Evolutionary conservation across 2,113 vertebrate genomes (phyloP).

Genomic region (Manacus vitellinus): DNA sequence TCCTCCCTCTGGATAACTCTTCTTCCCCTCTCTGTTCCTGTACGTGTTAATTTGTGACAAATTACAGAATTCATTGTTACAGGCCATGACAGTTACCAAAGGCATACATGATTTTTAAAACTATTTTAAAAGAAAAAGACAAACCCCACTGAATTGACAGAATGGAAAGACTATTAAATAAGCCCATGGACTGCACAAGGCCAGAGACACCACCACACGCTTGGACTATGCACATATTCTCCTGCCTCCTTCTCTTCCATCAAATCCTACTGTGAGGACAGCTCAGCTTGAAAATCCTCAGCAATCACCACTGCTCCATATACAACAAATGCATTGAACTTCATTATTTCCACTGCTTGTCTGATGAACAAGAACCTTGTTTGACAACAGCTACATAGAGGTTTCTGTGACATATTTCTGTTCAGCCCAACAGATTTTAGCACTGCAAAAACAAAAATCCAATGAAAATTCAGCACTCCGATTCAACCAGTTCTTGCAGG

Average conservation of each 20-base stretch:
- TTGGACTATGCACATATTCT: background rate
- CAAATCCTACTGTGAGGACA: background rate
- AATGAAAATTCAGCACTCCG: background rate
- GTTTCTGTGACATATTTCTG: background rate
- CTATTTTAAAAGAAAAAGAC: background rate
- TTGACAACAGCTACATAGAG: background rate
- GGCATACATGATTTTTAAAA: background rate
- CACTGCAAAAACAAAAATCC: background rate
- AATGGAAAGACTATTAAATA: background rate
- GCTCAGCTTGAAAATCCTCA: background rate
- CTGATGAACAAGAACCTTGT: background rate
- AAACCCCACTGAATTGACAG: background rate
- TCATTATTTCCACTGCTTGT: background rate
- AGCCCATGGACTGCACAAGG: background rate
- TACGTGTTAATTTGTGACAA: background rate
- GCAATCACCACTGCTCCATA: background rate
- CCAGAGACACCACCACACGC: fast-evolving
- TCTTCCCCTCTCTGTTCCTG: background rate
- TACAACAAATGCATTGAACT: fast-evolving
- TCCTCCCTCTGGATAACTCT: background rate
- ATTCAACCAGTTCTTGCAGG: background rate
- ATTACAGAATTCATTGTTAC: background rate
- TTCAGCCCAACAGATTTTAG: background rate
- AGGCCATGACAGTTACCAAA: background rate
- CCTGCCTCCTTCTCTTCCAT: background rate